phyloP scores from a whole-genome alignment of 2,888 invertebrate species.

The Cosmorhoe ocellata region DNA sequence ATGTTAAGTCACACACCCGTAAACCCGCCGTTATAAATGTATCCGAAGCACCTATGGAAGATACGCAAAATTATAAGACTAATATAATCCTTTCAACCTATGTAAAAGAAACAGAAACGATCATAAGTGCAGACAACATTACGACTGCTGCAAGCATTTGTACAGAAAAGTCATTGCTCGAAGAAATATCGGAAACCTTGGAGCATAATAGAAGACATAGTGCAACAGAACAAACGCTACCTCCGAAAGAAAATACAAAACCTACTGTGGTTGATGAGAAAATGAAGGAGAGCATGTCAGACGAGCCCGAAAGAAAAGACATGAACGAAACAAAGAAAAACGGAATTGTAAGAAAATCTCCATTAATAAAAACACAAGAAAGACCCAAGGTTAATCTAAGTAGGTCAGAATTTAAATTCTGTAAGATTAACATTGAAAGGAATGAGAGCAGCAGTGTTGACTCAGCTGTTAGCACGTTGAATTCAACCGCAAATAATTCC shows the following conservation, averaged over 20 bases:
- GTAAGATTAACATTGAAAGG: constrained; percentile 73
- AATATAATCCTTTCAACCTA: constrained; percentile 83
- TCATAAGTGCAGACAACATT: constrained; percentile 65
- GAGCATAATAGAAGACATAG: constrained; percentile 84
- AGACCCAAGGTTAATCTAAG: constrained; percentile 85
- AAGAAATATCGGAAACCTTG: constrained; percentile 88
- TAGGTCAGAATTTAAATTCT: constrained; percentile 78
- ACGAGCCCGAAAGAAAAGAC: constrained; percentile 72
- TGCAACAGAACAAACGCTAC: constrained; percentile 60
- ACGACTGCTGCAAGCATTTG: constrained; percentile 60
- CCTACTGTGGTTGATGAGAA: constrained; percentile 74
- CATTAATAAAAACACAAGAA: constrained; percentile 85
- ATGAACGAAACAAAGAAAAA: constrained; percentile 74
- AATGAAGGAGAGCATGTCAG: constrained; percentile 74
- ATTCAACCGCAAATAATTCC: constrained; percentile 80
- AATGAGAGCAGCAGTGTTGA: constrained; percentile 69
- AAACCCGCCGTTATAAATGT: constrained; percentile 77
- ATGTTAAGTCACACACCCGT: constrained; percentile 75
- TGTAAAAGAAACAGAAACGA: constrained; percentile 77
- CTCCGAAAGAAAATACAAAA: constrained; percentile 61
- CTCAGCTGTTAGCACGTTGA: constrained; percentile 81
- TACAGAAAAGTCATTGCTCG: constrained; percentile 86
- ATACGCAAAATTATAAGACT: constrained; percentile 74
- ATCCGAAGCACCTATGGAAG: constrained; percentile 66
- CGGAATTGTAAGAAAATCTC: constrained; percentile 81